A percentile compares a stretch with the other conserved stretches of the same genome.
phyloP scores from a whole-genome alignment of 1,140 invertebrate species.

The Schmidtea mediterranea region DNA sequence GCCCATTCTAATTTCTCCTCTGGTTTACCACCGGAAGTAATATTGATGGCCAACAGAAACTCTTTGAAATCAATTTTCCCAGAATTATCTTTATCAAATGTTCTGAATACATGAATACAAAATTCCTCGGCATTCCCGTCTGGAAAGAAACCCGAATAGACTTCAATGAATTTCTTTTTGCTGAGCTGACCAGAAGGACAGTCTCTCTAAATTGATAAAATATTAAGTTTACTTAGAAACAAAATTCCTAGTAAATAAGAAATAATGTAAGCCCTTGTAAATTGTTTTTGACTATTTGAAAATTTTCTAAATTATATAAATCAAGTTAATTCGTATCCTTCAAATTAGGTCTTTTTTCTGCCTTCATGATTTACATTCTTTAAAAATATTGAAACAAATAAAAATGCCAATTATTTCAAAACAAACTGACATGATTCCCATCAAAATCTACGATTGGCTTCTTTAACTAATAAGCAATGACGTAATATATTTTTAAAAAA shows the following conservation, averaged over 20 bases:
- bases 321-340: too few species aligned
- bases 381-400: too few species aligned
- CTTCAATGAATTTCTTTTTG: constrained; percentile 90
- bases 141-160: constrained; percentile 77
- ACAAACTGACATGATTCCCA: too few species aligned
- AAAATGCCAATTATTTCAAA: too few species aligned
- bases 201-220: constrained; percentile 58
- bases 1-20: constrained; percentile 97
- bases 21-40: constrained; percentile 79
- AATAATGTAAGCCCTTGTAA: too few species aligned
- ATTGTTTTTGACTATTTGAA: too few species aligned
- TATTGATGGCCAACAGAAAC: constrained; percentile 66
- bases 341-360: too few species aligned
- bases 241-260: not conserved
- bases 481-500: too few species aligned
- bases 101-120: constrained; percentile 91
- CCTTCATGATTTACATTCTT: too few species aligned
- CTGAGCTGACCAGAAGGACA: constrained; percentile 88
- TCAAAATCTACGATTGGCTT: too few species aligned
- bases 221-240: not conserved
- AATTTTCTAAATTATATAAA: too few species aligned
- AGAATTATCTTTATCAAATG: constrained; percentile 95
- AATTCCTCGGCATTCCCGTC: constrained; percentile 91
- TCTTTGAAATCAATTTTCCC: constrained; percentile 32
- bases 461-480: too few species aligned